A percentile compares a stretch with the other conserved stretches of the same genome.
phyloP scores from a whole-genome alignment of 2,113 vertebrate genomes.

The Neomonachus schauinslandi region DNA sequence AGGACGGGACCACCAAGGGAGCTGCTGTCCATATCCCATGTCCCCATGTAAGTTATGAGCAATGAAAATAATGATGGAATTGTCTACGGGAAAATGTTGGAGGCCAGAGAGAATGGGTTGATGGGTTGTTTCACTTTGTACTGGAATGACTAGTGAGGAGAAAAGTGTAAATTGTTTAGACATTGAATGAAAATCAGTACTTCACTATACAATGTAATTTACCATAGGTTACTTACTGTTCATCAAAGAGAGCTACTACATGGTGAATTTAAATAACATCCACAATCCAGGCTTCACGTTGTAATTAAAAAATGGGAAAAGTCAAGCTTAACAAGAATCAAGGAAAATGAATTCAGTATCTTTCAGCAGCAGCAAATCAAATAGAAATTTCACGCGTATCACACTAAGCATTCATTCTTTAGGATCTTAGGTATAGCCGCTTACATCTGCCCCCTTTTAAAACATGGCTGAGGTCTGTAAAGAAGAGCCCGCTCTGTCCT shows the following conservation, averaged over 20 bases:
- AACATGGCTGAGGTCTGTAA: not conserved
- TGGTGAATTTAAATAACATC: slow-evolving; percentile 24
- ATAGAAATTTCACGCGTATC: not conserved
- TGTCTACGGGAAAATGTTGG: not conserved
- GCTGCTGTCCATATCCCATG: not conserved
- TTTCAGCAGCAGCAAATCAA: slow-evolving; percentile 22
- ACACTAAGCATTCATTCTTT: not conserved
- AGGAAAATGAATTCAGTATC: not conserved
- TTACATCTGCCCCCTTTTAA: not conserved
- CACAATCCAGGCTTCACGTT: not conserved
- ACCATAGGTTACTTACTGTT: not conserved
- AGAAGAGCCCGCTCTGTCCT: not conserved
- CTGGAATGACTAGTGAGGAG: not conserved
- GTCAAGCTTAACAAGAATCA: not conserved
- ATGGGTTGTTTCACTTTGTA: not conserved
- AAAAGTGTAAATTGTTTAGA: not conserved
- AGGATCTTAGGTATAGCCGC: not conserved
- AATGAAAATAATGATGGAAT: not conserved
- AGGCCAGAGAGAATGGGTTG: slow-evolving; percentile 11
- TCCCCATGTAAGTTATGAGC: not conserved
- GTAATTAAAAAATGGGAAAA: not conserved
- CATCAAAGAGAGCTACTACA: not conserved
- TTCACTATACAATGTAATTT: not conserved
- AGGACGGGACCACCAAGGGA: not conserved
- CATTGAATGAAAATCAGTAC: not conserved